phyloP scores from a whole-genome alignment of 1,140 invertebrate species.

The Archegozetes longisetosus region DNA sequence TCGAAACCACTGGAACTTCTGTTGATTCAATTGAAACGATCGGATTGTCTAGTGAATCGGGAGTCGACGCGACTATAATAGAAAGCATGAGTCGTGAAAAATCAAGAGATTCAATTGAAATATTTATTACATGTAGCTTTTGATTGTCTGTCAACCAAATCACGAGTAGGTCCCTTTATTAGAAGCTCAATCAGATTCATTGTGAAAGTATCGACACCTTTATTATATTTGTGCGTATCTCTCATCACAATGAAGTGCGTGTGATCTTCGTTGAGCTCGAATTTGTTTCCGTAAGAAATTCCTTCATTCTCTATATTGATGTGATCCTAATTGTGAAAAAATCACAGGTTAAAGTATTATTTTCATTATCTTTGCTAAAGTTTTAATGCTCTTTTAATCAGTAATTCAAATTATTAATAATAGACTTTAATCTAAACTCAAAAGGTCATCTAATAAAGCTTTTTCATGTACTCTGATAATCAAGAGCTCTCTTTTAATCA shows the following conservation, averaged over 20 bases:
- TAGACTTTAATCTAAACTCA: too few species aligned
- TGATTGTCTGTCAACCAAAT: background rate
- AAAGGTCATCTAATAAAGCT: too few species aligned
- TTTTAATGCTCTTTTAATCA: too few species aligned
- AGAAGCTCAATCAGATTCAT: conserved; percentile 17
- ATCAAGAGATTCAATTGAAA: background rate
- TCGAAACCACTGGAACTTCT: conserved; percentile 29
- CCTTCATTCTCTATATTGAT: conserved; percentile 22
- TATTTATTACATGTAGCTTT: background rate
- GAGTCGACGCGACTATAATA: background rate
- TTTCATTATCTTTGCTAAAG: too few species aligned
- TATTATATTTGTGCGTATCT: conserved; percentile 21
- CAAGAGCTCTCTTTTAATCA: too few species aligned
- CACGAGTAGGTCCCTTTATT: background rate
- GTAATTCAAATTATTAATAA: too few species aligned
- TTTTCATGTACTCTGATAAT: too few species aligned
- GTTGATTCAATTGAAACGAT: background rate
- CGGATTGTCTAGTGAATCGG: background rate
- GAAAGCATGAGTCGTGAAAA: background rate
- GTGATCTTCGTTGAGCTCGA: conserved; percentile 23
- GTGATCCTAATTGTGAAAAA: too few species aligned
- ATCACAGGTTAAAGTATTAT: too few species aligned
- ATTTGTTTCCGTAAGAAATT: conserved; percentile 20
- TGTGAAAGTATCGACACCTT: conserved; percentile 20
- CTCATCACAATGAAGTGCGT: conserved; percentile 22